A percentile compares a stretch with the other conserved stretches of the same genome.
phyloP scores from a whole-genome alignment of 2,797 vertebrate genomes.

The Botia kubotai region DNA sequence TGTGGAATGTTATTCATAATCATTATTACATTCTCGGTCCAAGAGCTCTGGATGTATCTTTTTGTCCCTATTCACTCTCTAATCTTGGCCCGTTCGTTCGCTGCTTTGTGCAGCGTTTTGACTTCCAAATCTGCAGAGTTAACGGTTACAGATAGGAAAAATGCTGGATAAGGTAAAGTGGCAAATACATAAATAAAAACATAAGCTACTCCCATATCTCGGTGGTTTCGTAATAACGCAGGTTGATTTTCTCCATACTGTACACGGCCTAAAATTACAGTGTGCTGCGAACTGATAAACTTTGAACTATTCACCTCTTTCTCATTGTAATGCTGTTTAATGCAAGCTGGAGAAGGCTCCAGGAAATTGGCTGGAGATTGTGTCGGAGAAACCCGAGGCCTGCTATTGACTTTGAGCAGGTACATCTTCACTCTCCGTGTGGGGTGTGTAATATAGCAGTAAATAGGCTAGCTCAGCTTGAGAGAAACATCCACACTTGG shows the following conservation, averaged over 20 bases:
- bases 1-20: conserved; percentile 60
- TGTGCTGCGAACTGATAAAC: conserved; percentile 60
- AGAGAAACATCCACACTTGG: conserved; percentile 31
- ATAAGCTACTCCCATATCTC: conserved; percentile 68
- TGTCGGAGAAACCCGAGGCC: conserved; percentile 67
- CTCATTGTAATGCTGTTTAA: conserved; percentile 66
- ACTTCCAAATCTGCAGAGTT: conserved; percentile 70
- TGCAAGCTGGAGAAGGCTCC: conserved; percentile 46
- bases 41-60: conserved; percentile 51
- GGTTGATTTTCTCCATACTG: conserved; percentile 52
- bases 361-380: conserved; percentile 68
- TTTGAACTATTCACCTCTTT: conserved; percentile 60
- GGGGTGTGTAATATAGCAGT: conserved; percentile 52
- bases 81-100: conserved; percentile 55
- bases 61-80: conserved; percentile 66
- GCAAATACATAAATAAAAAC: conserved; percentile 76
- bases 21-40: conserved; percentile 54
- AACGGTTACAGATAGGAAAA: conserved; percentile 68
- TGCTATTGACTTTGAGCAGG: conserved; percentile 76
- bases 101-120: conserved; percentile 55
- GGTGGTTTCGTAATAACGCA: conserved; percentile 69
- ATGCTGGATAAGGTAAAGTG: conserved; percentile 72
- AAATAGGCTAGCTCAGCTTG: conserved; percentile 42
- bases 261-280: conserved; percentile 45
- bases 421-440: conserved; percentile 64